These are phyloP conservation scores for Penelope pileata DNA, from an alignment of 2,113 vertebrate species.

Conservation along the genomic window DNA sequence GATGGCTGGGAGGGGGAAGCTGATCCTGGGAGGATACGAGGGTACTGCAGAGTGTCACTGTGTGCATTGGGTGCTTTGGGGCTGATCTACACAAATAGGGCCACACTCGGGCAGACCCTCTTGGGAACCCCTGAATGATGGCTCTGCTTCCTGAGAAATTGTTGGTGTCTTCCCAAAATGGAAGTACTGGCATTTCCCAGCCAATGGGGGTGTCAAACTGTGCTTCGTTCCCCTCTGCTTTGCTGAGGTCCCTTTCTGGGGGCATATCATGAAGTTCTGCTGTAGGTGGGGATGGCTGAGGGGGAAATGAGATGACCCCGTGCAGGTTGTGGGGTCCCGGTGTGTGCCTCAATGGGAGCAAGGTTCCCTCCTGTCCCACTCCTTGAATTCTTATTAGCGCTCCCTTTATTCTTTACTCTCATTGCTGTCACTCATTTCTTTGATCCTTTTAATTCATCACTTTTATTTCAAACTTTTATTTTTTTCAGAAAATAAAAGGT, in stretches of 20 bases:
- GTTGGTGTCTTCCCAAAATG: background rate
- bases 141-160: background rate
- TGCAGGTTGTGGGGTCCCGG: fast-evolving
- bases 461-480: background rate
- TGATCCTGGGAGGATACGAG: background rate
- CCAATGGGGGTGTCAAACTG: too few species aligned
- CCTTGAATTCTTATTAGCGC: slow-evolving; percentile 6
- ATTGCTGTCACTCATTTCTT: background rate
- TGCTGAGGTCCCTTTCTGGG: fast-evolving
- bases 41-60: background rate
- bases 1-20: background rate
- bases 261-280: fast-evolving
- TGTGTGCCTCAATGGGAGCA: fast-evolving
- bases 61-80: background rate
- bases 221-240: fast-evolving
- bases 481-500: background rate
- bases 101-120: background rate
- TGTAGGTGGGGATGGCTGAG: background rate
- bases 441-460: background rate
- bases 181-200: background rate
- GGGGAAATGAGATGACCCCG: background rate
- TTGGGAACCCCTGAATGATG: too few species aligned
- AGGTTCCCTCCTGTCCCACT: background rate
- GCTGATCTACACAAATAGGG: background rate
- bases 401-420: background rate